Evolutionary conservation across 2,797 vertebrate species (phyloP).

Genomic region (Silurus lanzhouensis): DNA sequence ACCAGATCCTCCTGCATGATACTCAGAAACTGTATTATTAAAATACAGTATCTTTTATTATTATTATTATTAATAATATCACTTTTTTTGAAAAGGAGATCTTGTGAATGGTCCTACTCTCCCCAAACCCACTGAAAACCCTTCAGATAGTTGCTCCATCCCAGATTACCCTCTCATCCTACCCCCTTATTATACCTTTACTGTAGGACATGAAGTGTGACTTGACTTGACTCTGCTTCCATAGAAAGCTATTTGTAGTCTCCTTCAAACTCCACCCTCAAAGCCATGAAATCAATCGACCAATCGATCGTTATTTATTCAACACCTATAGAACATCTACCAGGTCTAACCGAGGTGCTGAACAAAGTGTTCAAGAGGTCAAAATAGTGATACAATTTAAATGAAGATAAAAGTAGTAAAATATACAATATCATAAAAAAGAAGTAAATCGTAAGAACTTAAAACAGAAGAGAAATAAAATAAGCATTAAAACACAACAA

Average conservation of each 20-base stretch:
- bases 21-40: neutral
- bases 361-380: too few relatives aligned
- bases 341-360: too few relatives aligned
- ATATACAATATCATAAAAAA: too few relatives aligned
- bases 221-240: neutral
- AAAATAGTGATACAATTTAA: too few relatives aligned
- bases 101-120: neutral
- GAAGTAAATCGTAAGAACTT: too few relatives aligned
- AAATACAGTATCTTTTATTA: neutral
- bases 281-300: neutral
- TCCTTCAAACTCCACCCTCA: neutral
- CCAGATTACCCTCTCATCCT: neutral
- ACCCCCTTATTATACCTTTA: neutral
- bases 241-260: neutral
- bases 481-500: too few relatives aligned
- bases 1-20: neutral
- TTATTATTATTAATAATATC: neutral
- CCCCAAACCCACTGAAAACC: conserved; percentile 2
- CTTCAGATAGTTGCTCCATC: neutral
- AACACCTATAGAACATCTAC: too few relatives aligned
- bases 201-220: neutral
- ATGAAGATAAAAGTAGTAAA: too few relatives aligned
- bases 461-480: too few relatives aligned
- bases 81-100: neutral
- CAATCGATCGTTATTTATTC: too few relatives aligned